Evolutionary conservation across 2,797 vertebrate genomes (phyloP), one percentile per base, ranked within the genome.

Genomic region (Corythornis leucogaster): DNA sequence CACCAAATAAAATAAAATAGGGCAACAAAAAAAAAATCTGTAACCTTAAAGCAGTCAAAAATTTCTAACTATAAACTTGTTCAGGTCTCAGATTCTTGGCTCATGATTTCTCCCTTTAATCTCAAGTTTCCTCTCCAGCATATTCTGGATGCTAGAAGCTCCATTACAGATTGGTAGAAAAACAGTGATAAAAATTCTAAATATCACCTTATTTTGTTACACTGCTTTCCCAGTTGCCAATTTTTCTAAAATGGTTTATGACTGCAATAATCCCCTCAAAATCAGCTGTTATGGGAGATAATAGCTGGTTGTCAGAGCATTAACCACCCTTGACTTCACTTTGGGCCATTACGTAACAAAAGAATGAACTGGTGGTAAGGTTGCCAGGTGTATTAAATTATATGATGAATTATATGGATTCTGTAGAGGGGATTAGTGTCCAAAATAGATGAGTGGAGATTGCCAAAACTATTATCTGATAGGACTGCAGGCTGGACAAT

Each of bases 301-400:
- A 97, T 95, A 94, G 88, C 95, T 5, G 2, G 78, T 95, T 97
- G 96, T 96, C 96, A 96, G 97, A 97, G 89, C 79, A 97, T 97
- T 96, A 96, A 94, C 96, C 94, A 95, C 94, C 95, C 96, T 97
- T 40, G 86, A 95, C 95, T 97, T 96, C 95, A 95, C 95, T 95
- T 93, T 94, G 93, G 95, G 88, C 95, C 97, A 93, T 97, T 97
- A 97, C 62, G 85, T 94, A 96, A 95, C 79, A 95, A 97, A 97
- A 96, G 93, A 97, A 94, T 91, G 87, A 97, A 91, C 92, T 80
- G 76, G 68, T 85, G 95, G 92, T 95, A 93, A 96, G 85, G 80
- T 93, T 98, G 94, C 95, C 97, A 97, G 96, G 96, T 97, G 94
- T 97, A 96, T 96, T 97, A 96, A 97, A 97, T 97, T 97, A 97